Evolutionary conservation across 1,140 invertebrate species (phyloP), one percentile per base, ranked within the genome.

Genomic region (Trichonephila inaurata): DNA sequence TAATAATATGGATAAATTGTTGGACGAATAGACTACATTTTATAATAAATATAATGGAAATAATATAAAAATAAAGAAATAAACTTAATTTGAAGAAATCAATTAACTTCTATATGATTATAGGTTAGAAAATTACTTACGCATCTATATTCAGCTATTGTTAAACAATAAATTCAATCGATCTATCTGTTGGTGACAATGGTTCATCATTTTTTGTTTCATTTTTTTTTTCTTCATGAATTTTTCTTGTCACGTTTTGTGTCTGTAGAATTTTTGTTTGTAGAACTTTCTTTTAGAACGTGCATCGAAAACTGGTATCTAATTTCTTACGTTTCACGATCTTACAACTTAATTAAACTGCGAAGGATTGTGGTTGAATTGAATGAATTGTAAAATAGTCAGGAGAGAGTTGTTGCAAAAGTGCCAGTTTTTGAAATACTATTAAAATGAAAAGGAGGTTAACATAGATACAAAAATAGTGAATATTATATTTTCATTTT

Each of bases 221-320:
- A 19, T n/a, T 28, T 28, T 40, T 40, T n/a, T 40, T 40, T 40
- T 58, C 60, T 10, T 33, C 12, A 24, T 62, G 21, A 87, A 28
- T 21, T 4, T 87, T 64, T 64, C 85, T 40, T 28, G 24, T 87
- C 85, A 87, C 85, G 85, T 87, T 58, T n/a, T 87, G 28, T 40
- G 14, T 77, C 28, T 40, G 33, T 10, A 21, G 85, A 87, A 87
- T 64, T 87, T 64, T 64, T 87, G 60, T 61, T 61, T 58, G 64
- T 18, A 51, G 21, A 24, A 58, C 16, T 87, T 87, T 64, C 40
- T 64, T 87, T 58, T 3, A 33, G 28, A 16, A 87, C 85, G 85
- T 87, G 85, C 28, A n/a, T 10, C 7, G 85, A 87, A 64, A 24
- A 77, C 28, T 12, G 33, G 14, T 77, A 19, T 33, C 24, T 77